Conservation (phyloP, 2,797 vertebrate genomes). For the Rallus crepitans region DNA sequence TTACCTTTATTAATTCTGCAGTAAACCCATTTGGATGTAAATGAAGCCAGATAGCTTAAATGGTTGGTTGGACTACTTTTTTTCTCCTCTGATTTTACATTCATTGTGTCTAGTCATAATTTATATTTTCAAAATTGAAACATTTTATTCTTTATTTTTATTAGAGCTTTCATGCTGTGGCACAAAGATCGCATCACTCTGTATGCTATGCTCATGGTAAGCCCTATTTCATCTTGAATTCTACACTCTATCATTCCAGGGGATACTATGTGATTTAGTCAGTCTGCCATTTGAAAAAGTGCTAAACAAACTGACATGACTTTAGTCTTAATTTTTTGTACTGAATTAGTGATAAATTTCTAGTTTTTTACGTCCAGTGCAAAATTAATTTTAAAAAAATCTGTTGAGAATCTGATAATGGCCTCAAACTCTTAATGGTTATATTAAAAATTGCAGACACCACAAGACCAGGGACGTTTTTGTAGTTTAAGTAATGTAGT, state of each 20-base stretch:
- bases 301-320: neutral
- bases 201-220: neutral
- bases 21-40: neutral
- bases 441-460: neutral
- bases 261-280: neutral
- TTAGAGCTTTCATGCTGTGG: slow-evolving; percentile 20
- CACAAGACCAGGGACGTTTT: neutral
- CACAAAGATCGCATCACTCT: neutral
- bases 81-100: neutral
- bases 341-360: neutral
- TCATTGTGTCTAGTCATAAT: neutral
- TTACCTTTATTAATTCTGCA: neutral
- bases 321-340: neutral
- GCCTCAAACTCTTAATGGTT: neutral
- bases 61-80: neutral
- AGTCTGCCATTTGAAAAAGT: neutral
- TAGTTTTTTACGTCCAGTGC: neutral
- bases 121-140: neutral
- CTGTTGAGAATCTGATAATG: neutral
- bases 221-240: neutral
- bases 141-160: neutral
- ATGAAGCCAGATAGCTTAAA: neutral
- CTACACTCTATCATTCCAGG: neutral
- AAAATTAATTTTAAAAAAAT: neutral
- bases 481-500: neutral